A percentile compares a stretch with the other conserved stretches of the same genome.
These are phyloP conservation scores for Caracal caracal DNA, from an alignment of 2,113 vertebrate genomes.

Conservation along the genomic window DNA sequence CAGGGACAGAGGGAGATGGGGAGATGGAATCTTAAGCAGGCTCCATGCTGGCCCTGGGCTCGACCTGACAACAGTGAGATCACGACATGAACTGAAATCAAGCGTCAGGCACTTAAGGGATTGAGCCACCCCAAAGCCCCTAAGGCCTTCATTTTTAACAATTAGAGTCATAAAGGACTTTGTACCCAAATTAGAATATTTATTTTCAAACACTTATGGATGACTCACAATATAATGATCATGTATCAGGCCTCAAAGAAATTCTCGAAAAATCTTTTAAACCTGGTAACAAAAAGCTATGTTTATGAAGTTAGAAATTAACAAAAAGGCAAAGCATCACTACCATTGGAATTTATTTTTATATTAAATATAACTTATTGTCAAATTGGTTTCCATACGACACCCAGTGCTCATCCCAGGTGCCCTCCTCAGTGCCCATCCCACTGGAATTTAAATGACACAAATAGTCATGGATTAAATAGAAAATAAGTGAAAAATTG, in stretches of 20 bases:
- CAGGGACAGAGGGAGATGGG: not conserved
- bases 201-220: not conserved
- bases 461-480: not conserved
- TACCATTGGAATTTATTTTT: not conserved
- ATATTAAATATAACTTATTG: no score
- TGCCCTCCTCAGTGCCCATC: no score
- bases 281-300: not conserved
- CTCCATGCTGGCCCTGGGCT: not conserved
- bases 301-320: conserved; percentile 32
- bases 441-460: not conserved
- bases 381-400: no score
- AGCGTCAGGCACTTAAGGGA: not conserved
- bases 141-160: not conserved
- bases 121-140: not conserved
- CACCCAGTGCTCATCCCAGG: no score
- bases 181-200: not conserved
- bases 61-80: not conserved
- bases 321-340: not conserved
- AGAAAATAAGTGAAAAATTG: not conserved
- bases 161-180: not conserved
- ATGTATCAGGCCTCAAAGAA: not conserved
- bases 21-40: not conserved
- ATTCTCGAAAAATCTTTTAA: not conserved
- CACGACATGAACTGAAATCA: not conserved
- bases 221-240: not conserved